Conservation (phyloP, 2,797 vertebrate species). For the Channa striata region DNA sequence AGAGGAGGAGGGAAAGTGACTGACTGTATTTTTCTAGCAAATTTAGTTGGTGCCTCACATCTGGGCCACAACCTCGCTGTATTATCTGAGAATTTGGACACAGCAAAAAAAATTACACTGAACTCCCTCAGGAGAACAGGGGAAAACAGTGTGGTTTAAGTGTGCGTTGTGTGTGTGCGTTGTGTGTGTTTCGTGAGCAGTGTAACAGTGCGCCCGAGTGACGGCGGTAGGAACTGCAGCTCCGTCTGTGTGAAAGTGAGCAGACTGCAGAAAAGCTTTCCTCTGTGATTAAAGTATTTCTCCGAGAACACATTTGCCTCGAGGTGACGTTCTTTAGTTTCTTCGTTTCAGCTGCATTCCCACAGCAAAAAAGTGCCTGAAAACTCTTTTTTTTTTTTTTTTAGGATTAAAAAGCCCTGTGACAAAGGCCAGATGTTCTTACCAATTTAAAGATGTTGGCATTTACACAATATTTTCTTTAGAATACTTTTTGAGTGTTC, state of each 20-base stretch:
- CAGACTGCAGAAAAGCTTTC: not conserved
- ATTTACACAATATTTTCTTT: slow-evolving; percentile 60
- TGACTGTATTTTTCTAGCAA: slow-evolving; percentile 58
- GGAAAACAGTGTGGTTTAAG: slow-evolving; percentile 66
- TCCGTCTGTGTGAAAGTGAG: not conserved
- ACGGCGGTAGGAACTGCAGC: not conserved
- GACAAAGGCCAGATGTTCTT: slow-evolving; percentile 59
- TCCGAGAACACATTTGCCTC: slow-evolving; percentile 15
- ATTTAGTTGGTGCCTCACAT: slow-evolving; percentile 73
- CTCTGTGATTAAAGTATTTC: slow-evolving; percentile 15
- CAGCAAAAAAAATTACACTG: slow-evolving; percentile 51
- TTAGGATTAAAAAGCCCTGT: slow-evolving; percentile 25
- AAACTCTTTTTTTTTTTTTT: slow-evolving; percentile 13
- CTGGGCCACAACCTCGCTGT: slow-evolving; percentile 70
- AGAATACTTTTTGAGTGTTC: slow-evolving; percentile 48
- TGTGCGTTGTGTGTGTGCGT: slow-evolving; percentile 37
- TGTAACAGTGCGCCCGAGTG: slow-evolving; percentile 69
- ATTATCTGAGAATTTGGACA: slow-evolving; percentile 73
- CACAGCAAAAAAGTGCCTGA: not conserved
- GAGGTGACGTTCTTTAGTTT: not conserved
- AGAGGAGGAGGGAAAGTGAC: slow-evolving; percentile 65
- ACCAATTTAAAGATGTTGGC: slow-evolving; percentile 61
- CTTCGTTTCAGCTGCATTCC: slow-evolving; percentile 8
- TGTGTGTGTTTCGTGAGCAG: slow-evolving; percentile 27
- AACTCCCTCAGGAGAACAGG: slow-evolving; percentile 73